phyloP scores from a whole-genome alignment of 2,888 invertebrate genomes.

The Sminthurinus aureus region DNA sequence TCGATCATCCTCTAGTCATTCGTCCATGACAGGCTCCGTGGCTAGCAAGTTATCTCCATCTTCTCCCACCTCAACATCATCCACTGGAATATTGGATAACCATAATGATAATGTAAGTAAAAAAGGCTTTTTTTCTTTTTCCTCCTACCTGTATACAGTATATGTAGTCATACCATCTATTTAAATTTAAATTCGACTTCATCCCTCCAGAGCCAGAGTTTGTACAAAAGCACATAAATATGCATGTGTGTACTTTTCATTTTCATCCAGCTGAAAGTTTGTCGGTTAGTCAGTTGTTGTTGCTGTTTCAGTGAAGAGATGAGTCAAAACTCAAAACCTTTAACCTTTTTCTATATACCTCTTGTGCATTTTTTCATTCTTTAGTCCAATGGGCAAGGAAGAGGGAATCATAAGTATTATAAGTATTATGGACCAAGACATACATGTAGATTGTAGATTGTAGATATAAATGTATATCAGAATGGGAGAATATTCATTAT shows the following conservation, averaged over 20 bases:
- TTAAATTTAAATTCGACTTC: not conserved
- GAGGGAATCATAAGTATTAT: too few species aligned
- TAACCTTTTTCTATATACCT: not conserved
- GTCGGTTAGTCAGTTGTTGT: not conserved
- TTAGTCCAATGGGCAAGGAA: not conserved
- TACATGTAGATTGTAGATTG: not conserved
- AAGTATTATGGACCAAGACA: too few species aligned
- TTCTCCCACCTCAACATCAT: not conserved
- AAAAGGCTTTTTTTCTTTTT: constrained; percentile 1
- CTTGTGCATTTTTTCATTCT: not conserved
- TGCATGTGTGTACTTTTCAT: not conserved
- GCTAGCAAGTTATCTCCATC: constrained; percentile 34
- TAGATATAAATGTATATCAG: not conserved
- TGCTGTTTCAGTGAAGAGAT: not conserved
- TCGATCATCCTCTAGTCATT: constrained; percentile 49
- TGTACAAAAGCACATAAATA: not conserved
- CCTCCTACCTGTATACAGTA: not conserved
- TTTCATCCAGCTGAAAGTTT: not conserved
- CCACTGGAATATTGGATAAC: constrained; percentile 1
- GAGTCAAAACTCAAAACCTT: not conserved
- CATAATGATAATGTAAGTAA: constrained; percentile 15
- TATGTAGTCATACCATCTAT: not conserved
- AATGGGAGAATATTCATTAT: not conserved
- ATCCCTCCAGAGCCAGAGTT: not conserved
- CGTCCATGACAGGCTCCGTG: constrained; percentile 43